A percentile compares a stretch with the other conserved stretches of the same genome.
Conservation (phyloP, 2,888 invertebrate genomes). For the Diaprepes abbreviatus region DNA sequence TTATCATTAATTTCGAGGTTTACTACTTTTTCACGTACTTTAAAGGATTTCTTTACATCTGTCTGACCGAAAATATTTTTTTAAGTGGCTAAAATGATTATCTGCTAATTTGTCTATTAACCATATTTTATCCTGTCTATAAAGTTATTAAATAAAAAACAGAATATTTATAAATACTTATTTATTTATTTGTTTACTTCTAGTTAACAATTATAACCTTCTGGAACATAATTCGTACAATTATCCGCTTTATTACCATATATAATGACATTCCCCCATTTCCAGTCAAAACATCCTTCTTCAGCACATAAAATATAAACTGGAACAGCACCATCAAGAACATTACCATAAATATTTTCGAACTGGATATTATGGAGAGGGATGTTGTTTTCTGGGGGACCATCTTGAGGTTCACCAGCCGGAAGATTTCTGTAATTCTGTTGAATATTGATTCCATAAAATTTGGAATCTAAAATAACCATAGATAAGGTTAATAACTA, state of each 20-base stretch:
- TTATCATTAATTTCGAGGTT: too few relatives aligned
- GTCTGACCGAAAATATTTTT: too few relatives aligned
- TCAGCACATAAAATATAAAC: slow-evolving; percentile 50
- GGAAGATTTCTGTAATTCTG: slow-evolving; percentile 48
- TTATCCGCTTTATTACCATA: slow-evolving; percentile 33
- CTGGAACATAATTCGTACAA: slow-evolving; percentile 43
- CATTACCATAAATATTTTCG: slow-evolving; percentile 43
- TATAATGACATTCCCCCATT: slow-evolving; percentile 41
- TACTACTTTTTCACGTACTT: too few relatives aligned
- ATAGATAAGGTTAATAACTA: too few relatives aligned
- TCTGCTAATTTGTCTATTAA: too few relatives aligned
- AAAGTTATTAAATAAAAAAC: too few relatives aligned
- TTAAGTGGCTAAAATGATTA: too few relatives aligned
- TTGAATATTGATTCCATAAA: slow-evolving; percentile 50
- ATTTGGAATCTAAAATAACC: slow-evolving; percentile 35
- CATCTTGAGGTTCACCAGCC: slow-evolving; percentile 33
- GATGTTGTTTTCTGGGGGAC: slow-evolving; percentile 46
- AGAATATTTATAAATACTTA: too few relatives aligned
- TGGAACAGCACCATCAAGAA: slow-evolving; percentile 33
- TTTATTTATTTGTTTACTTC: too few relatives aligned
- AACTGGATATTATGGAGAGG: slow-evolving; percentile 46
- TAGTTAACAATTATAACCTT: slow-evolving; percentile 42
- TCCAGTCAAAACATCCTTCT: slow-evolving; percentile 48
- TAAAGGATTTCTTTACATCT: too few relatives aligned
- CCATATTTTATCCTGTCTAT: too few relatives aligned